These are phyloP conservation scores for Perca schrenkii DNA, from an alignment of 2,113 vertebrate genomes.

Conservation along the genomic window DNA sequence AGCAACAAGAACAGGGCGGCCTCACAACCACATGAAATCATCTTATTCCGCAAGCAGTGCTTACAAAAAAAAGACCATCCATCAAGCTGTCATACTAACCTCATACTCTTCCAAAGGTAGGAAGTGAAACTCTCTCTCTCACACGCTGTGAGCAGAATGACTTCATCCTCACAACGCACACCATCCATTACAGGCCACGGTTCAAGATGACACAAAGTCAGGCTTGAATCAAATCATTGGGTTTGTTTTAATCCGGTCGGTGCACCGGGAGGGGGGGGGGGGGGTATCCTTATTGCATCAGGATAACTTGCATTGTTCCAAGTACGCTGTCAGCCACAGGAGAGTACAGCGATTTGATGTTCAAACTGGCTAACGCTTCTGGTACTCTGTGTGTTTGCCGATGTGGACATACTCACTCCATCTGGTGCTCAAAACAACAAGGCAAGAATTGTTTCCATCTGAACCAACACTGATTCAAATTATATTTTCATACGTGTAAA, in stretches of 20 bases:
- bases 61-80: conserved; percentile 53
- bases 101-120: conserved; percentile 65
- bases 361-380: neutral
- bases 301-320: conserved; percentile 24
- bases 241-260: conserved; percentile 15
- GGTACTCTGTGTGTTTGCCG: conserved; percentile 13
- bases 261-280: too few species aligned
- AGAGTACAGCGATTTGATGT: conserved; percentile 8
- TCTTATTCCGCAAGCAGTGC: conserved; percentile 47
- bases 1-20: conserved; percentile 50
- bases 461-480: neutral
- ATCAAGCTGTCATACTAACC: conserved; percentile 68
- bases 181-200: conserved; percentile 27
- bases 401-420: conserved; percentile 16
- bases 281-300: neutral
- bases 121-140: conserved; percentile 37
- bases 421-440: conserved; percentile 31
- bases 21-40: conserved; percentile 70
- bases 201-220: conserved; percentile 6
- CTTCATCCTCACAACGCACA: conserved; percentile 37
- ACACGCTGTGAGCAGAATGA: conserved; percentile 27
- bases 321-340: conserved; percentile 4
- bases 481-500: neutral
- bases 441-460: neutral
- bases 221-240: neutral